Evolutionary conservation across 2,797 vertebrate genomes (phyloP).

Genomic region (Channallabes apus): DNA sequence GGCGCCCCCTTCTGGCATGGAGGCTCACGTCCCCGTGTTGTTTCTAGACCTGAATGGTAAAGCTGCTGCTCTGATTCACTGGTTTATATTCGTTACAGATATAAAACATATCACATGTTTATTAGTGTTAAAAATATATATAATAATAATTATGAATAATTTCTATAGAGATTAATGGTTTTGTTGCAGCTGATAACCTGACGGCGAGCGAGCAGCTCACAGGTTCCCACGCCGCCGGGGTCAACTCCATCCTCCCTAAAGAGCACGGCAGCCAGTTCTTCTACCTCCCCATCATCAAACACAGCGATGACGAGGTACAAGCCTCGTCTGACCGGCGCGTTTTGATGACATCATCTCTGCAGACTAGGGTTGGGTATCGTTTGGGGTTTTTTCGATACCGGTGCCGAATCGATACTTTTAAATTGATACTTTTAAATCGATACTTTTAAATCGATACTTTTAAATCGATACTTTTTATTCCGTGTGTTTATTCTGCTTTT

Average conservation of each 20-base stretch:
- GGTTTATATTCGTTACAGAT: background rate
- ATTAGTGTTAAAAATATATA: no score
- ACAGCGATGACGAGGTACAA: slow-evolving; percentile 91
- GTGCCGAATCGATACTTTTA: no score
- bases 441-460: no score
- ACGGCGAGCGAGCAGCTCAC: slow-evolving; percentile 90
- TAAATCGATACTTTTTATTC: no score
- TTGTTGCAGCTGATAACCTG: slow-evolving; percentile 87
- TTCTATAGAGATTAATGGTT: background rate
- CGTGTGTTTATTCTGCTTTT: no score
- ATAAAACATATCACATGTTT: background rate
- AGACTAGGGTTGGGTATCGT: no score
- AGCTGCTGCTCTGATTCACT: background rate
- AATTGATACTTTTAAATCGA: no score
- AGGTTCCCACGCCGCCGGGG: slow-evolving; percentile 87
- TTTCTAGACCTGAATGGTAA: slow-evolving; percentile 96
- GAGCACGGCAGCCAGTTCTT: slow-evolving; percentile 98
- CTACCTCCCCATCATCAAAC: slow-evolving; percentile 95
- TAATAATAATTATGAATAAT: no score
- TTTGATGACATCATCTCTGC: background rate
- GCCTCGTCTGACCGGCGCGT: no score
- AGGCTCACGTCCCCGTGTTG: slow-evolving; percentile 93
- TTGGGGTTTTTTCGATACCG: no score
- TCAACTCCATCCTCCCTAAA: slow-evolving; percentile 97
- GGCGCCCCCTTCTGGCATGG: slow-evolving; percentile 91